Percentiles rank a stretch among this genome's conserved stretches.
phyloP scores from a whole-genome alignment of 2,888 invertebrate species.

The Aphelenchoides bicaudatus region DNA sequence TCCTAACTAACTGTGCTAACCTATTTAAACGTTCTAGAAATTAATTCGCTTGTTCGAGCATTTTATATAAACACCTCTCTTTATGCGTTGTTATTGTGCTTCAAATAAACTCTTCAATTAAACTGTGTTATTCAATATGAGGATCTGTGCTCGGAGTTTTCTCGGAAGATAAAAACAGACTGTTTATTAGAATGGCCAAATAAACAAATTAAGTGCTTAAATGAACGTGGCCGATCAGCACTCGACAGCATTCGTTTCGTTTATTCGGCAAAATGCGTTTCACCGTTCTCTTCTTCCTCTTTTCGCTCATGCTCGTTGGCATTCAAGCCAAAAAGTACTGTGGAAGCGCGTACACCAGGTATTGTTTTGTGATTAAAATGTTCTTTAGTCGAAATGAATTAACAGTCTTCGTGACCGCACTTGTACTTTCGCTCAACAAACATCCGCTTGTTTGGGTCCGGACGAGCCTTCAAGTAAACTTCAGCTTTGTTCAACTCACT shows the following conservation, averaged over 20 bases:
- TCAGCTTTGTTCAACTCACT: neutral
- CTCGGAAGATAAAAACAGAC: too few relatives aligned
- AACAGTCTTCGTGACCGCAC: constrained; percentile 21
- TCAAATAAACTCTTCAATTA: constrained; percentile 13
- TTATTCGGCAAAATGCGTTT: neutral
- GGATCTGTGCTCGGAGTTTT: too few relatives aligned
- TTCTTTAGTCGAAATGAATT: constrained; percentile 8
- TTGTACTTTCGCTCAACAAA: constrained; percentile 21
- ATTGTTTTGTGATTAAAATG: too few relatives aligned
- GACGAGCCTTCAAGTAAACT: too few relatives aligned
- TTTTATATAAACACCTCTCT: too few relatives aligned
- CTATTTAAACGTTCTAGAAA: neutral
- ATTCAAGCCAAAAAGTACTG: constrained; percentile 20
- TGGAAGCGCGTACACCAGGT: constrained; percentile 2
- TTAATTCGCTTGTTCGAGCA: neutral
- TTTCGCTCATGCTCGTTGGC: constrained; percentile 10
- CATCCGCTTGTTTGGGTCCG: constrained; percentile 5
- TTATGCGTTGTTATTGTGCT: constrained; percentile 3
- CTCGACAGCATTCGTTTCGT: too few relatives aligned
- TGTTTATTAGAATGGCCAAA: too few relatives aligned
- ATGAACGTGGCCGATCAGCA: neutral
- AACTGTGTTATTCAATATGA: too few relatives aligned
- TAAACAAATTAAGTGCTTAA: neutral
- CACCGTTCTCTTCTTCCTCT: constrained; percentile 14
- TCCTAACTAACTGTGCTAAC: constrained; percentile 8